Evolutionary conservation across 2,797 vertebrate genomes (phyloP), one percentile per base, ranked within the genome.

Genomic region (Sebastes baramenuke): DNA sequence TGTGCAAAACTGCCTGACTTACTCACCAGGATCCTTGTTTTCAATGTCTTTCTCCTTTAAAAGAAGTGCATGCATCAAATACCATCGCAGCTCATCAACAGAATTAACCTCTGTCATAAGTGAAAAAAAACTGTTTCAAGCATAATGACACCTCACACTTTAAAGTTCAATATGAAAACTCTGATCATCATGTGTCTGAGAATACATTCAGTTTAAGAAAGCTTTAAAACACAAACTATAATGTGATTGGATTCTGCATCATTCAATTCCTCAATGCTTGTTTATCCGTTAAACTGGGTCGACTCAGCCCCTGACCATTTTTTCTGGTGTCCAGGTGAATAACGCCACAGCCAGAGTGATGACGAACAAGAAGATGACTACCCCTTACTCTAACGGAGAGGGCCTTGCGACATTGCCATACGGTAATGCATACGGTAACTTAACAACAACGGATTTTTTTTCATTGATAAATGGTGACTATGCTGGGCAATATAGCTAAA

Each of bases 311-410:
- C 69, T 91, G 70, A 90, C 79, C 77, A 20, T 34, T 85, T 80
- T 80, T 67, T 92, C 70, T 87, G 78, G 36, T 89, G 79, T 82
- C 36, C 91, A 99, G 99, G 99, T 99, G 78, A 99, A 99, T 95
- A 99, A 99, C 29, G 99, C 99, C 67, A 99, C 99, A 67, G 99
- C 99, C 0, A 96, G 99, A 90, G 99, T 99, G 93, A 99, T 99
- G 99, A 99, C 99, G 86, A 99, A 99, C 95, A 99, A 99, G 96
- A 99, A 99, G 96, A 97, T 98, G 96, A 97, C 97, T 89, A 98
- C 97, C 54, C 97, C 98, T 4, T 99, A 99, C 76, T 96, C 98
- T 90, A 99, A 99, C 60, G 99, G 98, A 95, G 97, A 99, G 93
- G 95, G 92, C 72, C 95, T 96, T 0, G 94, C 94, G 3, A 87